Base-by-base conservation (phyloP, 2,113 vertebrate genomes). In the Zapus hudsonius region DNA sequence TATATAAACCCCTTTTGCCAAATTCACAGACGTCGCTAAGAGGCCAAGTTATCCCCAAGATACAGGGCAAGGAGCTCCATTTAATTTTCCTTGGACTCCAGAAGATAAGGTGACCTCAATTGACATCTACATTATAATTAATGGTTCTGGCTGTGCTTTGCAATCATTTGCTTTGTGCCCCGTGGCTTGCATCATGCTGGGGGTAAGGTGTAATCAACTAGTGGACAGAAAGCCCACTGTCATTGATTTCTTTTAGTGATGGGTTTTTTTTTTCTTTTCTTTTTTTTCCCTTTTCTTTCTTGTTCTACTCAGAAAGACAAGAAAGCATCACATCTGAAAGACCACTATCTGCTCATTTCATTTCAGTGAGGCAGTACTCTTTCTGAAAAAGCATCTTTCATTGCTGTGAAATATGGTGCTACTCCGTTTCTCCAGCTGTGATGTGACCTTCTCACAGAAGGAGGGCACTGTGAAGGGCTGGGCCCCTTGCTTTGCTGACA, bases 401-500 rank as follows among this genome's bases (percentile, higher is more conserved):
- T 82, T 86, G 33, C 47, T 87, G 25, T 74, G 80, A 84, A 96
- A 85, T 81, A 67, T 47, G 59, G 67, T 66, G 42, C 73, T 87
- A 69, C 80, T 87, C 69, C 75, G 47, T 25, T 63, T 94, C 73
- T 92, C 80, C 42, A 93, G 47, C 92, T 94, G 93, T 83, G 95
- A 89, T 57, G 55, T 84, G 92, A 94, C 92, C 80, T 93, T 93
- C 87, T 86, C 89, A 75, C n/a, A 94, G 67, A 91, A 81, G 59
- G 63, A 94, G 66, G 87, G 23, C 29, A 57, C 66, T 79, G 76
- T 59, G 27, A 81, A 96, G 84, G 22, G n/a, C 69, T 75, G 64
- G 74, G 36, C 8, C 73, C 57, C 69, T 74, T 61, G 63, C 73
- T 94, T 89, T 0, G 5, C 31, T 74, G 80, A 94, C 80, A 92